phyloP scores from a whole-genome alignment of 2,113 vertebrate genomes.

The Pelvicachromis taeniatus region DNA sequence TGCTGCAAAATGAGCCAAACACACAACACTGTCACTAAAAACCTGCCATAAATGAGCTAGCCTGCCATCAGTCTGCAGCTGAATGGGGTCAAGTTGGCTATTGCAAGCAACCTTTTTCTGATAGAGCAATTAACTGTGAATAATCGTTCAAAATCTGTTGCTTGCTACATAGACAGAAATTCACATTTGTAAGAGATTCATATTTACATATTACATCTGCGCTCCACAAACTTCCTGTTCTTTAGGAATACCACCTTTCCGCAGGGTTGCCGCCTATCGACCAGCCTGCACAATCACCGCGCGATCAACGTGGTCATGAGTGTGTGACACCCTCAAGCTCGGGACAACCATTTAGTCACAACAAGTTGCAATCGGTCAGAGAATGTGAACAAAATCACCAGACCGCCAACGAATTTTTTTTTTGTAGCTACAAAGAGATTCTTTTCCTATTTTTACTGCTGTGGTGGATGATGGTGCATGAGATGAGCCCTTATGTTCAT shows the following conservation, averaged over 20 bases:
- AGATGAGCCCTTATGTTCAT: neutral
- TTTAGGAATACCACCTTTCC: neutral
- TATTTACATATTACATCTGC: neutral
- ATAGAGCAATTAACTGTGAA: neutral
- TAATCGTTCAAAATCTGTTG: neutral
- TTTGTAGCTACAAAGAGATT: neutral
- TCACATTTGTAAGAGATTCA: neutral
- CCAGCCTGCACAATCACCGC: accelerated
- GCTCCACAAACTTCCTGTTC: neutral
- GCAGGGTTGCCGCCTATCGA: neutral
- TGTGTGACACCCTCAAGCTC: neutral
- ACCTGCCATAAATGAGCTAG: neutral
- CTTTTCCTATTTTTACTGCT: neutral
- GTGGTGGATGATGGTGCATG: neutral
- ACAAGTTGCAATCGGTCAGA: neutral
- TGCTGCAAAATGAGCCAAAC: neutral
- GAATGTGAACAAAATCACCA: neutral
- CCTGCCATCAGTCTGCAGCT: neutral
- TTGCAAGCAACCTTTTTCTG: neutral
- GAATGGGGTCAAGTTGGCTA: neutral
- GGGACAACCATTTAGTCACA: neutral
- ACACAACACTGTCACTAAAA: neutral
- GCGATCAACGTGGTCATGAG: neutral
- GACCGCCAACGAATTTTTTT: neutral
- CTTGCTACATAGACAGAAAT: neutral